These are phyloP conservation scores for Gouania willdenowi DNA, from an alignment of 2,797 vertebrate species.

Conservation along the genomic window DNA sequence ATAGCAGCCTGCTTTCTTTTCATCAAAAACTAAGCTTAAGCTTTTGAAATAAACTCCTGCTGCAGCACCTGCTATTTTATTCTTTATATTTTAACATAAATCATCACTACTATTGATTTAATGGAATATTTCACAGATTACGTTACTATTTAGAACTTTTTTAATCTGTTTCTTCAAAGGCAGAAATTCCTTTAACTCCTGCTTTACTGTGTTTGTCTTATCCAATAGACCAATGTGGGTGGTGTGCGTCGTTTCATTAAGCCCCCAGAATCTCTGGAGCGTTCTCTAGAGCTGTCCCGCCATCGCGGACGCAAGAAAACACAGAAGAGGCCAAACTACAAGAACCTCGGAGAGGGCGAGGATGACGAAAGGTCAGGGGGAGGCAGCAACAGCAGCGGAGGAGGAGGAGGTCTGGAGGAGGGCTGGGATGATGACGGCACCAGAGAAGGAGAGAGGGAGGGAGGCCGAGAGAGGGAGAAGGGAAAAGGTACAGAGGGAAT, in stretches of 20 bases:
- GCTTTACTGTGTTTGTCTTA: no score
- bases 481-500: constrained; percentile 86
- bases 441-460: constrained; percentile 79
- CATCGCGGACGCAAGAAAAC: constrained; percentile 87
- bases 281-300: constrained; percentile 92
- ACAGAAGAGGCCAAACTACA: constrained; percentile 96
- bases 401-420: constrained; percentile 80
- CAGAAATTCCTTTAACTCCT: no score
- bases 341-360: constrained; percentile 94
- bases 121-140: no score
- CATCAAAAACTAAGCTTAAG: no score
- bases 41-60: no score
- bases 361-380: constrained; percentile 85
- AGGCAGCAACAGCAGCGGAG: constrained; percentile 78
- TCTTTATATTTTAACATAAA: no score
- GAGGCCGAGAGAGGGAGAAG: constrained; percentile 84
- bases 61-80: no score
- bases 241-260: constrained; percentile 90
- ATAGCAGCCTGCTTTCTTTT: no score
- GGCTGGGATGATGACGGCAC: constrained; percentile 84
- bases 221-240: constrained; percentile 76
- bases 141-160: no score
- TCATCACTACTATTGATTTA: no score
- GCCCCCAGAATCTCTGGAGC: constrained; percentile 89
- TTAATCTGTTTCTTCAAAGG: no score